Base-by-base conservation (phyloP, 2,113 vertebrate species). In the Erythrolamprus reginae region DNA sequence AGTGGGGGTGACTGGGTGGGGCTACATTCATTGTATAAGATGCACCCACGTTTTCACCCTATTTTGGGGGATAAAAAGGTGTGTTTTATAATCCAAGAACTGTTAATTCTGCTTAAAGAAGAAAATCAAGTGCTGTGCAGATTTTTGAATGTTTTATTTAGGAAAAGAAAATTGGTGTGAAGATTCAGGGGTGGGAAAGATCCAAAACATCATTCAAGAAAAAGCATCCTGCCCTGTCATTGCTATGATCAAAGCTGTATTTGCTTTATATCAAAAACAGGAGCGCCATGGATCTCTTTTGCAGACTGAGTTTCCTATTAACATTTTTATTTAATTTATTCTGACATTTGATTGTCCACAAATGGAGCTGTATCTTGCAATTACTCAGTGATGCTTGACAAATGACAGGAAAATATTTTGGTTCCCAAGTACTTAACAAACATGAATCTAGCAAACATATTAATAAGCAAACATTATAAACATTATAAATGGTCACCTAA, bases 391-490 rank as follows among this genome's bases (percentile, higher is more conserved):
- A 95, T 95, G 93, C 61, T 87, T 70, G 50, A 15, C 51, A 96
- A 92, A 88, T 92, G 47, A 92, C 13, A 93, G 58, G 89, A 51
- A 94, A 93, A 95, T 97, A 95, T 86, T 89, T 26, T 86, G 92
- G 95, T 97, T 94, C 93, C 97, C 51, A 91, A 89, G 94, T 21
- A 4, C 92, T 90, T 94, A 96, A 56, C 92, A 93, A 96, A 95
- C 84, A 94, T 48, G 92, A 95, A 96, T 91, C 90, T 92, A 89
- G 85, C 86, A 92, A 90, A 94, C 6, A 9, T 91, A 95, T 94
- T 94, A 95, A 93, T 19, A 10, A 94, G 70, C 55, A 91, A n/a
- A 77, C 45, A 93, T 89, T 94, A 90, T n/a, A 19, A 95, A 94
- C 65, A 77, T 77, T 77, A 77, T 77, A 77, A 42, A 77, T 77